Evolutionary conservation across 2,888 invertebrate species (phyloP).

Genomic region (Cepaea hortensis): DNA sequence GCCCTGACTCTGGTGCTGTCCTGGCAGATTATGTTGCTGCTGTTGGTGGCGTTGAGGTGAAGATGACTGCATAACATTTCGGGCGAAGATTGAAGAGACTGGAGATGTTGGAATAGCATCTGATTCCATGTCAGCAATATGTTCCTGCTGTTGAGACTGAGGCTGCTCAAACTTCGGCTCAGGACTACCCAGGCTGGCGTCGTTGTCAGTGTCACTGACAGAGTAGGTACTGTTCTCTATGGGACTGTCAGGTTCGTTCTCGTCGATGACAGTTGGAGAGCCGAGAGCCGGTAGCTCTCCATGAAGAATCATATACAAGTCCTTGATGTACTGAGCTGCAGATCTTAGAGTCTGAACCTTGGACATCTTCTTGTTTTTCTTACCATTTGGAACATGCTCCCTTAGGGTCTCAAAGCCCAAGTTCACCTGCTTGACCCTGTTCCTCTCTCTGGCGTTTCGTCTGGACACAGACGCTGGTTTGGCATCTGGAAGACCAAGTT

Average conservation of each 20-base stretch:
- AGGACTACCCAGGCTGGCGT: slow-evolving; percentile 26
- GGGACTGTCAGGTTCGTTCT: slow-evolving; percentile 39
- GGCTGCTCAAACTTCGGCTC: slow-evolving; percentile 1
- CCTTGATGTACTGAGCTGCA: slow-evolving; percentile 73
- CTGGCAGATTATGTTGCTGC: slow-evolving; percentile 1
- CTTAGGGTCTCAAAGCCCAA: slow-evolving; percentile 72
- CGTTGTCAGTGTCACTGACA: slow-evolving; percentile 43
- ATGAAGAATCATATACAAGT: slow-evolving; percentile 55
- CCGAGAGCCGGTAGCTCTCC: slow-evolving; percentile 42
- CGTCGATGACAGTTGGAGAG: slow-evolving; percentile 38
- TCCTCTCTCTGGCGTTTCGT: slow-evolving; percentile 93
- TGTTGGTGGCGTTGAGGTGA: neutral
- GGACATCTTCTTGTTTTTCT: slow-evolving; percentile 73
- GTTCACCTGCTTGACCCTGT: slow-evolving; percentile 88
- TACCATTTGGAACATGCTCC: slow-evolving; percentile 72
- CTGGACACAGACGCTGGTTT: slow-evolving; percentile 87
- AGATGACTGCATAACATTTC: neutral
- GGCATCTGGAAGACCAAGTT: slow-evolving; percentile 67
- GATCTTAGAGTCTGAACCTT: slow-evolving; percentile 74
- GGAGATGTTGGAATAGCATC: slow-evolving; percentile 2
- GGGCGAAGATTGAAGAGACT: neutral
- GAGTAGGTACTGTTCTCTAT: slow-evolving; percentile 42
- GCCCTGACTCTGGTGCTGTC: neutral
- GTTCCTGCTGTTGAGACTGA: slow-evolving; percentile 12
- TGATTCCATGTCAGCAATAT: neutral